A percentile compares a stretch with the other conserved stretches of the same genome.
Conservation (phyloP, 2,888 invertebrate genomes). For the Dysmachus trigonus region DNA sequence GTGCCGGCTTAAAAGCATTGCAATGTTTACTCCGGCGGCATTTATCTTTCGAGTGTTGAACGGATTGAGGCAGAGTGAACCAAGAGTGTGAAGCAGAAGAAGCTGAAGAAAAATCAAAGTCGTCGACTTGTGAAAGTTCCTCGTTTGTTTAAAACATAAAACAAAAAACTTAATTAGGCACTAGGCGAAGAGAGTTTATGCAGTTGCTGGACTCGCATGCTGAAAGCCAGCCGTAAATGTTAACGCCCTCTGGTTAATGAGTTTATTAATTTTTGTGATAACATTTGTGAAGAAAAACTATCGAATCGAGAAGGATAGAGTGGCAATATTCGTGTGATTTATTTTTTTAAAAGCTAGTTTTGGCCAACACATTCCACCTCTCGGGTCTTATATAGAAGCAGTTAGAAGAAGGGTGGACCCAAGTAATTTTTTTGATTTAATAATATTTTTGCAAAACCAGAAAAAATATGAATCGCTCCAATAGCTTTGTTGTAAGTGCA, state of each 20-base stretch:
- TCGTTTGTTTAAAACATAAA: neutral
- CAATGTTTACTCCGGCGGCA: slow-evolving; percentile 2
- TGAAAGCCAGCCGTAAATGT: neutral
- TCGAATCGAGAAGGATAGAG: neutral
- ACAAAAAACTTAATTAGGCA: neutral
- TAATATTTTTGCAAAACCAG: neutral
- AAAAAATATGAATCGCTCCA: slow-evolving; percentile 60
- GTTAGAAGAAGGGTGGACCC: neutral
- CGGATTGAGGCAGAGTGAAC: neutral
- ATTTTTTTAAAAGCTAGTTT: neutral
- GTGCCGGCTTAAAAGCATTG: slow-evolving; percentile 29
- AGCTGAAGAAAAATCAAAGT: slow-evolving; percentile 1
- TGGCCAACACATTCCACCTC: slow-evolving; percentile 13
- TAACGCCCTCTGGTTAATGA: slow-evolving; percentile 7
- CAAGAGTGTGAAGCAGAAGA: neutral
- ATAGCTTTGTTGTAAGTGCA: slow-evolving; percentile 63
- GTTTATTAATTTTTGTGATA: neutral
- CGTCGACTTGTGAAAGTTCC: slow-evolving; percentile 21
- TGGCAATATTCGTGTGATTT: neutral
- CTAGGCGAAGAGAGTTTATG: neutral
- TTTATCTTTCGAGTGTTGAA: neutral
- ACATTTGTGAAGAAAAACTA: neutral
- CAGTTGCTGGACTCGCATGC: neutral
- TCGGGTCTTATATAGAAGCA: neutral
- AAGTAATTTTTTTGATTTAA: slow-evolving; percentile 35